A percentile compares a stretch with the other conserved stretches of the same genome.
Evolutionary conservation across 1,140 invertebrate species (phyloP).

Genomic region (Triops cancriformis): DNA sequence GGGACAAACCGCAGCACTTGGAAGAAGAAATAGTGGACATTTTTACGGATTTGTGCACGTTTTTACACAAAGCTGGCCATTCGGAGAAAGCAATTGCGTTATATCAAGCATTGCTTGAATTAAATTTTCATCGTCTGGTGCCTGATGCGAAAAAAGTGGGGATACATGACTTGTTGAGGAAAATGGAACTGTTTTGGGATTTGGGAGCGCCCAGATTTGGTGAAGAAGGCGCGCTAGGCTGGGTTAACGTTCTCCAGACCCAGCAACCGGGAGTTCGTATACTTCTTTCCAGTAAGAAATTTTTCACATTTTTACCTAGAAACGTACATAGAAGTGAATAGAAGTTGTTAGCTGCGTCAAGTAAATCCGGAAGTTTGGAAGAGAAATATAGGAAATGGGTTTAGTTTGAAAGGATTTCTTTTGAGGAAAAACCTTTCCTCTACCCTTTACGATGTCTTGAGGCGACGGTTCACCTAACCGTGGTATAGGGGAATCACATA

Average conservation of each 20-base stretch:
- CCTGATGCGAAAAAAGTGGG: constrained; percentile 22
- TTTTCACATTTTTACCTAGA: background rate
- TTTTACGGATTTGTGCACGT: constrained; percentile 38
- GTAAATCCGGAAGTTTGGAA: too few relatives aligned
- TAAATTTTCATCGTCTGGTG: constrained; percentile 39
- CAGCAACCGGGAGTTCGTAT: constrained; percentile 21
- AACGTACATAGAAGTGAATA: too few relatives aligned
- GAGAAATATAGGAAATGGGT: too few relatives aligned
- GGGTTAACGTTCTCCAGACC: constrained; percentile 35
- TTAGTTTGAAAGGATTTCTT: too few relatives aligned
- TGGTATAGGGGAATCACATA: too few relatives aligned
- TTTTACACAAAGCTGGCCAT: constrained; percentile 38
- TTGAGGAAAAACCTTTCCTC: too few relatives aligned
- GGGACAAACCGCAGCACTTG: constrained; percentile 30
- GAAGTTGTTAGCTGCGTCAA: too few relatives aligned
- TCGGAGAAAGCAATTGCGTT: constrained; percentile 40
- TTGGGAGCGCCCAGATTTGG: constrained; percentile 39
- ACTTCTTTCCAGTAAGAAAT: background rate
- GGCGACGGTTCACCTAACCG: too few relatives aligned
- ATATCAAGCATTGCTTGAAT: constrained; percentile 42
- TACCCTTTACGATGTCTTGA: too few relatives aligned
- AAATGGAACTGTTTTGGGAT: constrained; percentile 44
- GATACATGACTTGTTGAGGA: constrained; percentile 32
- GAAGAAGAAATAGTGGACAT: constrained; percentile 35
- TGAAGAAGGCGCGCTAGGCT: constrained; percentile 38